Evolutionary conservation across 1,140 invertebrate genomes (phyloP), one percentile per base, ranked within the genome.

Genomic region (Doryteuthis pealeii): DNA sequence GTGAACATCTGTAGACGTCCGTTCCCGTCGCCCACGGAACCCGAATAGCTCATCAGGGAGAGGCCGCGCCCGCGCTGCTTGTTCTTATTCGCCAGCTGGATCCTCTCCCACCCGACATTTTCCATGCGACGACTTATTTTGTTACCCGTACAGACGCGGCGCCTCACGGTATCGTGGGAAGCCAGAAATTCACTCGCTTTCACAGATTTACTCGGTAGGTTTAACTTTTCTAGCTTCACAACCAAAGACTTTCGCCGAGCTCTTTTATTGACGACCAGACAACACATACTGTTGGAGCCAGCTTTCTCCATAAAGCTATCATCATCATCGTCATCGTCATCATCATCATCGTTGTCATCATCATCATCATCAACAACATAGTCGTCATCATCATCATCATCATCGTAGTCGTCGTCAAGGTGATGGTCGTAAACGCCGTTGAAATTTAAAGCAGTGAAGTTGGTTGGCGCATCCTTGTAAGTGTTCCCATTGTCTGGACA

Each of bases 251-350:
- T 79, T 67, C 75, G 68, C 43, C 82, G 83, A 80, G 83, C 83
- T 54, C 84, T 84, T 76, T 80, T 86, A 12, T 78, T 80, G n/a
- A 80, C 76, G 26, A 84, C 77, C 70, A 84, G 79, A 76, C 83
- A 85, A 76, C 84, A 81, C 18, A 82, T 74, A 58, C 78, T 77
- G 43, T 70, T 73, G 70, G 73, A 58, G 18, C 22, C 18, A 22
- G 45, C 45, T 49, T 49, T 49, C 12, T 49, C 12, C 12, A 15
- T 22, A 62, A 62, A 62, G 18, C 26, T 62, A 22, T 62, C 54
- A 6, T 62, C 22, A 18, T 28, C 26, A 28, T 62, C 54, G 18
- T 62, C 54, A 28, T 62, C 54, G 18, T 62, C 54, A 28, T 62
- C 54, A 22, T 49, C 45, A 49, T 49, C 45, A 22, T 49, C 45